These are phyloP conservation scores for Oegoconia quadripuncta DNA, from an alignment of 2,888 invertebrate genomes.

Conservation along the genomic window DNA sequence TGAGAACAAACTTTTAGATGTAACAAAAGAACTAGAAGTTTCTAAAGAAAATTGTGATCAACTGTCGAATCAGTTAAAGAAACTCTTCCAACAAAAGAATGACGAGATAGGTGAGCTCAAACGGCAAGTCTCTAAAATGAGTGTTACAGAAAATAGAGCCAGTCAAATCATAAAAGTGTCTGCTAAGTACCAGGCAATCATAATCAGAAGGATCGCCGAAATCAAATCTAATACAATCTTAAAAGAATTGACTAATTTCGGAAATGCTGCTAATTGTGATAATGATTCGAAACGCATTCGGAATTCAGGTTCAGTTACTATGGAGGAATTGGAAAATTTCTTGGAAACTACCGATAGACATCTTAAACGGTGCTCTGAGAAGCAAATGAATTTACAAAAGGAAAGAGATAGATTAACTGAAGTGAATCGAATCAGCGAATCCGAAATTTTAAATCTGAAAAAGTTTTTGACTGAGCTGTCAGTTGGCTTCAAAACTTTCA, in stretches of 20 bases:
- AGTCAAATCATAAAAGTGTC: constrained; percentile 69
- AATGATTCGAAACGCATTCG: constrained; percentile 52
- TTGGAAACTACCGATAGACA: constrained; percentile 67
- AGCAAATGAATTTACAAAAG: constrained; percentile 53
- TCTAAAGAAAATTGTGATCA: constrained; percentile 60
- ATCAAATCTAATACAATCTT: constrained; percentile 63
- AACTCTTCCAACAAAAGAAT: constrained; percentile 62
- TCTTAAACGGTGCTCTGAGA: constrained; percentile 57
- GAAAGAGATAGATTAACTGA: constrained; percentile 60
- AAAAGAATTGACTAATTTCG: constrained; percentile 65
- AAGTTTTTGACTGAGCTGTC: constrained; percentile 65
- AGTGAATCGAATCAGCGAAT: constrained; percentile 63
- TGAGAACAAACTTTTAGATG: constrained; percentile 59
- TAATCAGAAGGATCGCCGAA: constrained; percentile 64
- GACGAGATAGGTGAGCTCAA: constrained; percentile 65
- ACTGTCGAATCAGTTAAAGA: constrained; percentile 60
- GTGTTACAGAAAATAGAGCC: constrained; percentile 58
- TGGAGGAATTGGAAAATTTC: constrained; percentile 70
- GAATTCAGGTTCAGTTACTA: constrained; percentile 56
- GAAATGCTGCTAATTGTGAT: constrained; percentile 50
- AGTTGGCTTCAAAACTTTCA: constrained; percentile 59
- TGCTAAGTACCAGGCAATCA: constrained; percentile 68
- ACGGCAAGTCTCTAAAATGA: constrained; percentile 61
- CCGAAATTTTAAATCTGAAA: constrained; percentile 61
- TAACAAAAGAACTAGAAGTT: constrained; percentile 56